phyloP scores from a whole-genome alignment of 2,888 invertebrate species.

The Agrochola lychnidis region DNA sequence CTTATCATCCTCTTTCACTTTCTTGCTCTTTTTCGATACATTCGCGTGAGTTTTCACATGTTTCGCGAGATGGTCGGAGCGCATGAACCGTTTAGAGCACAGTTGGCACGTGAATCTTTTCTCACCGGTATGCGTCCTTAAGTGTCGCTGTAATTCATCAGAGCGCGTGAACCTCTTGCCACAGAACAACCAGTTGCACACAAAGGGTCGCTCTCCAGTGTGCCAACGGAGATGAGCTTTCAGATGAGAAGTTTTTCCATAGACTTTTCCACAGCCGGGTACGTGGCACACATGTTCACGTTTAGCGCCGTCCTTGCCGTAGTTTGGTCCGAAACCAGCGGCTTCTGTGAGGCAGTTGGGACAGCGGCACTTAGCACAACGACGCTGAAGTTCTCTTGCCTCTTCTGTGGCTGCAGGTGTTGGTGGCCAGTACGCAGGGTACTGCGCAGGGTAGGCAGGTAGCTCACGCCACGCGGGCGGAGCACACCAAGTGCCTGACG shows the following conservation, averaged over 20 bases:
- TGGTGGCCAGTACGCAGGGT: slow-evolving; percentile 88
- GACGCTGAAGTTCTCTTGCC: slow-evolving; percentile 91
- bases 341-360: slow-evolving; percentile 96
- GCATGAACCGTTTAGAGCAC: slow-evolving; percentile 97
- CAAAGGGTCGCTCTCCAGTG: slow-evolving; percentile 97
- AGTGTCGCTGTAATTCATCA: slow-evolving; percentile 97
- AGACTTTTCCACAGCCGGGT: slow-evolving; percentile 96
- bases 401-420: slow-evolving; percentile 84
- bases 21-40: slow-evolving; percentile 88
- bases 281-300: slow-evolving; percentile 96
- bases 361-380: slow-evolving; percentile 94
- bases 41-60: slow-evolving; percentile 97
- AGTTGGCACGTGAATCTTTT: slow-evolving; percentile 96
- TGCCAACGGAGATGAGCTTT: slow-evolving; percentile 98
- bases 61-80: slow-evolving; percentile 98
- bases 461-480: slow-evolving; percentile 84
- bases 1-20: slow-evolving; percentile 84
- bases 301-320: slow-evolving; percentile 94
- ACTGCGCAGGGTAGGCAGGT: slow-evolving; percentile 86
- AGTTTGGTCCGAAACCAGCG: slow-evolving; percentile 93
- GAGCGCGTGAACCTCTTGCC: slow-evolving; percentile 97
- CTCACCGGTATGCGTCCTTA: slow-evolving; percentile 97
- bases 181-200: slow-evolving; percentile 97
- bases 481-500: slow-evolving; percentile 83
- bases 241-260: slow-evolving; percentile 98